Evolutionary conservation across 1,140 invertebrate species (phyloP).

Genomic region (Brachionus rotundiformis): DNA sequence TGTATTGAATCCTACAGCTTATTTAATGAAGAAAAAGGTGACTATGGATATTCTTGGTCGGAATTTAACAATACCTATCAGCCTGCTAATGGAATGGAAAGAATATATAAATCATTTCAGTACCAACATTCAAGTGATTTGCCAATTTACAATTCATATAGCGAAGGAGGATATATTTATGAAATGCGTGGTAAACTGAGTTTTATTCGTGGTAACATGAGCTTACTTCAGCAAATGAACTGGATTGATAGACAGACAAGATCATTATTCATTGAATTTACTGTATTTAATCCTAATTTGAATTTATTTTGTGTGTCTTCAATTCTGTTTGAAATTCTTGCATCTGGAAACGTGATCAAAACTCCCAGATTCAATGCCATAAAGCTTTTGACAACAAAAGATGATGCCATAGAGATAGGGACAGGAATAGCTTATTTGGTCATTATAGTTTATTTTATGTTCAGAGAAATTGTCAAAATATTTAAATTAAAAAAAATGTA

Average conservation of each 20-base stretch:
- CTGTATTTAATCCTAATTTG: conserved; percentile 68
- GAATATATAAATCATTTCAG: conserved; percentile 17
- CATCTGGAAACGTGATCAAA: conserved; percentile 66
- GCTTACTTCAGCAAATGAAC: conserved; percentile 61
- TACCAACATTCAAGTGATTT: conserved; percentile 56
- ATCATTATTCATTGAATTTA: conserved; percentile 69
- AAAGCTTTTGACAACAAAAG: conserved; percentile 55
- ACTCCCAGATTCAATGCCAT: conserved; percentile 66
- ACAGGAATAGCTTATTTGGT: conserved; percentile 61
- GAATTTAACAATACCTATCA: not conserved
- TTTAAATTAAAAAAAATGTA: conserved; percentile 57
- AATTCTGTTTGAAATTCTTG: conserved; percentile 66
- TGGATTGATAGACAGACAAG: conserved; percentile 69
- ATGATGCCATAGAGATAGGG: conserved; percentile 58
- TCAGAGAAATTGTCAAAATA: conserved; percentile 65
- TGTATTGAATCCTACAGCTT: conserved; percentile 2
- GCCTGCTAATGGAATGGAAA: not conserved
- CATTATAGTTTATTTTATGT: conserved; percentile 65
- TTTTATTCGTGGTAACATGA: conserved; percentile 60
- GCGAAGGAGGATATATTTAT: conserved; percentile 68
- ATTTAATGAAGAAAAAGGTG: conserved; percentile 49
- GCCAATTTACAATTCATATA: conserved; percentile 65
- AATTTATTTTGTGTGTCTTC: conserved; percentile 66
- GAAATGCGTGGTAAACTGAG: conserved; percentile 62
- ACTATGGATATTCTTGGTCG: not conserved